phyloP scores from a whole-genome alignment of 2,888 invertebrate genomes.

The Phorcus lineatus region DNA sequence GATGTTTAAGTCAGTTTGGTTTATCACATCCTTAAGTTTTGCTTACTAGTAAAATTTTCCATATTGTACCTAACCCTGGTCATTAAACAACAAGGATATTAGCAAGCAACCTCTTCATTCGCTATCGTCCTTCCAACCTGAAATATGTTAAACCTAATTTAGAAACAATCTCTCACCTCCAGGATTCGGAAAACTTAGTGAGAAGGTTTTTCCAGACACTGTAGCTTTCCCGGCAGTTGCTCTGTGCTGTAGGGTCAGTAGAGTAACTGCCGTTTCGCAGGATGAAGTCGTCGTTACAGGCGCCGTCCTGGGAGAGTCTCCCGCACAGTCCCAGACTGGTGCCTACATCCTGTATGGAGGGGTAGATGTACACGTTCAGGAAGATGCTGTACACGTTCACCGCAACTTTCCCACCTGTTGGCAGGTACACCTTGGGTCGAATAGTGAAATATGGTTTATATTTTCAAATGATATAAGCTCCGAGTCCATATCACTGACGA shows the following conservation, averaged over 20 bases:
- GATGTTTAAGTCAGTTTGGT: no score
- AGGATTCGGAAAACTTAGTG: not conserved
- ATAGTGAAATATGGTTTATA: no score
- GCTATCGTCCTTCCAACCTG: no score
- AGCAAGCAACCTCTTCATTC: no score
- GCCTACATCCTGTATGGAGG: not conserved
- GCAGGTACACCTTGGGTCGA: not conserved
- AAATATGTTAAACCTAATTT: no score
- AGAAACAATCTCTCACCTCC: not conserved
- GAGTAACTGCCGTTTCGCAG: not conserved
- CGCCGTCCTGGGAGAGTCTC: not conserved
- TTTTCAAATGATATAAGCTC: no score
- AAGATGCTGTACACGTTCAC: not conserved
- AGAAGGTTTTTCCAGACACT: not conserved
- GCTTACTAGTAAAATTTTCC: no score
- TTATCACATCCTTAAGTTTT: no score
- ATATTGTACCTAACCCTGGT: no score
- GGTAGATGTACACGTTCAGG: constrained; percentile 9
- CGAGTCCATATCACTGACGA: no score
- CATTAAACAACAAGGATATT: no score
- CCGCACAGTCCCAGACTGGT: not conserved
- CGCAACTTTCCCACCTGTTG: not conserved
- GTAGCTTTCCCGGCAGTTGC: not conserved
- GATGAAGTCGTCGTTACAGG: not conserved
- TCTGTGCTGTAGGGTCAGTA: not conserved